Evolutionary conservation across 2,888 invertebrate species (phyloP).

Genomic region (Trichogramma dendrolimi): DNA sequence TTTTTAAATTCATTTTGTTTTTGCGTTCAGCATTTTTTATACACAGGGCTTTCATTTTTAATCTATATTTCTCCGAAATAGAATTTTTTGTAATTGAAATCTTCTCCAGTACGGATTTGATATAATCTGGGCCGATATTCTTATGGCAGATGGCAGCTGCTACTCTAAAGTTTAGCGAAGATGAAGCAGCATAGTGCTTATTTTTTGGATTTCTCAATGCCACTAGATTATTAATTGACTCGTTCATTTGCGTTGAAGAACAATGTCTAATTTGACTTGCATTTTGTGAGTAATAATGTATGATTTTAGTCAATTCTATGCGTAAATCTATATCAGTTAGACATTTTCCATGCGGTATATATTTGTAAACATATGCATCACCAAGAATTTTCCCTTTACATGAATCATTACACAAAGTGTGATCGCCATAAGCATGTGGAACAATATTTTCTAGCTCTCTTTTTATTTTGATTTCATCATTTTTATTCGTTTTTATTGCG

Average conservation of each 20-base stretch:
- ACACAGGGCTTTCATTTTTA: not conserved
- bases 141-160: constrained; percentile 11
- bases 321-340: constrained; percentile 5
- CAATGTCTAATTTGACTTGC: constrained; percentile 3
- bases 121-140: constrained; percentile 7
- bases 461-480: not conserved
- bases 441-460: constrained; percentile 6
- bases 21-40: constrained; percentile 2
- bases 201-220: constrained; percentile 15
- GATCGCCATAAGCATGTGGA: constrained; percentile 13
- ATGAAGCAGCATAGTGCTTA: constrained; percentile 5
- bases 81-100: not conserved
- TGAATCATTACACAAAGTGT: not conserved
- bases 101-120: not conserved
- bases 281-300: constrained; percentile 1
- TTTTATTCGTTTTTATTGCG: constrained; percentile 6
- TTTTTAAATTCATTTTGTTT: constrained; percentile 4
- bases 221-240: constrained; percentile 10
- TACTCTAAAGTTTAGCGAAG: constrained; percentile 10
- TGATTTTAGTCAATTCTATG: constrained; percentile 5
- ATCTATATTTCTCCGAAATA: not conserved
- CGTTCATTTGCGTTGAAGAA: constrained; percentile 11
- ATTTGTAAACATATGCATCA: not conserved
- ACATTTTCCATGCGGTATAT: constrained; percentile 2
- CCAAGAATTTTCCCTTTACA: not conserved